Evolutionary conservation across 2,888 invertebrate species (phyloP).

Genomic region (Stegophylla sp.): DNA sequence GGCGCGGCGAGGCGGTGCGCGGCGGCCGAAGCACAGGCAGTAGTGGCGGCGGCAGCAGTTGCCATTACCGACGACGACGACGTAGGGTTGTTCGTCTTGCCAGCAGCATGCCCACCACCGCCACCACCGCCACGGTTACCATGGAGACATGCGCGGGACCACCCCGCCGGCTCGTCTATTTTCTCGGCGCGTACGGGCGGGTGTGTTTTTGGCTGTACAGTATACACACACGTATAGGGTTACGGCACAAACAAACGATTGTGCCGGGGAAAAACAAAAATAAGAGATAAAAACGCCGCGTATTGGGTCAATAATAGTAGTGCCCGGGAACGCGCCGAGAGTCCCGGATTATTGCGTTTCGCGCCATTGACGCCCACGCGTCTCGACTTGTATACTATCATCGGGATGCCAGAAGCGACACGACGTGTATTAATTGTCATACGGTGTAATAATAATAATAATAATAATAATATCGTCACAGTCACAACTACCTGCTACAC

Average conservation of each 20-base stretch:
- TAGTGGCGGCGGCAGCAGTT: slow-evolving; percentile 11
- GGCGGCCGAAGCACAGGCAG: neutral
- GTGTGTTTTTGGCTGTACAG: neutral
- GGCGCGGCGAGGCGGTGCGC: neutral
- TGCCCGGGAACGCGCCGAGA: neutral
- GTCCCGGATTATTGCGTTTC: neutral
- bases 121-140: slow-evolving; percentile 45
- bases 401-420: no score
- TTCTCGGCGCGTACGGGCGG: slow-evolving; percentile 1
- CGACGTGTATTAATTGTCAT: no score
- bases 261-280: slow-evolving; percentile 40
- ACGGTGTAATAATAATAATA: no score
- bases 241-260: slow-evolving; percentile 19
- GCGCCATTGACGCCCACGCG: no score
- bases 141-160: slow-evolving; percentile 29
- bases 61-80: slow-evolving; percentile 48
- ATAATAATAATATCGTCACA: no score
- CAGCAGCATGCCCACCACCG: slow-evolving; percentile 34
- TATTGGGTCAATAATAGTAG: slow-evolving; percentile 7
- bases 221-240: neutral
- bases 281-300: slow-evolving; percentile 38
- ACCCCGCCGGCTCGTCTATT: neutral
- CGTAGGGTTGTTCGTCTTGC: slow-evolving; percentile 57
- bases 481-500: no score
- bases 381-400: no score